Evolutionary conservation across 1,140 invertebrate genomes (phyloP), one percentile per base, ranked within the genome.

Genomic region (Pseudomyrmex cubaensis): DNA sequence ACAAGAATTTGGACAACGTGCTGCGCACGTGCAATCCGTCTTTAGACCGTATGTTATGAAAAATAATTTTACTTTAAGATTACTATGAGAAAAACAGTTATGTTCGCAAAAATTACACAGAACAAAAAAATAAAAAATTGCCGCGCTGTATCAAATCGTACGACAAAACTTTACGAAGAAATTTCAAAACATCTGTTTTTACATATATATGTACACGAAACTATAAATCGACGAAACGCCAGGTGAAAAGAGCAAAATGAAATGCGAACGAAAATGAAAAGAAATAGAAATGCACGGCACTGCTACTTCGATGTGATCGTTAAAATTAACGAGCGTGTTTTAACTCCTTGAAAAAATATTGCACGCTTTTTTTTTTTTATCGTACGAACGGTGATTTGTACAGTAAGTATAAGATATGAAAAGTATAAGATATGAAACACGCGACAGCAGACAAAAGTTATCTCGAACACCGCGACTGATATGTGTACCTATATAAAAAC

Each of bases 311-410:
- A 87, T 88, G 78, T 59, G 88, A 77, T 89, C 84, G 75, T 89
- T 90, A 82, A 90, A 88, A 86, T 86, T 90, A 85, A 85, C 84
- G 61, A 87, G 84, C 82, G 66, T 87, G 82, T 83, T 87, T 62
- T 64, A 46, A 25, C 83, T 82, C 66, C 83, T 88, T 74, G 86
- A 77, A 88, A 87, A 56, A 2, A 35, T 80, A 75, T 88, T 76
- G 76, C 83, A 75, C 61, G 83, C 83, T 87, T 82, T 74, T 74
- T 83, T 83, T 87, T 87, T 87, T 74, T 87, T 22, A 83, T 85
- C 76, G 83, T 70, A 64, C 85, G 63, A 46, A 25, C 75, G 75
- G 69, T 75, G 70, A 73, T 87, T 88, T 50, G 74, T 56, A 67
- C 44, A 44, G 54, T 61, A 35, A 13, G 25, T 67, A 83, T 46